Evolutionary conservation across 2,113 vertebrate genomes (phyloP).

Genomic region (rabbit (Oryctolagus cuniculus)): mOryCun1.1 NC_091442.1:54443501-54444000

Average conservation of each 20-base stretch:
- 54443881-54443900: background rate
- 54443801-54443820: rapidly evolving
- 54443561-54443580: background rate
- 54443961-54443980: background rate
- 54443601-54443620: background rate
- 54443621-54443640: background rate
- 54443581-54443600: background rate
- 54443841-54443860: background rate
- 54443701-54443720: background rate
- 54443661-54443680: background rate
- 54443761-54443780: background rate
- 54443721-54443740: background rate
- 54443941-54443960: background rate
- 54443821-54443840: background rate
- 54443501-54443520: too few species aligned
- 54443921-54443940: background rate
- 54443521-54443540: background rate
- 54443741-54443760: background rate
- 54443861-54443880: background rate
- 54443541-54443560: rapidly evolving
- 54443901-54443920: too few species aligned
- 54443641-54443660: background rate
- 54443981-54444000: background rate
- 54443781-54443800: too few species aligned
- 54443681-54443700: background rate